phyloP scores from a whole-genome alignment of 2,888 invertebrate species.

The Chydorus sphaericus region DNA sequence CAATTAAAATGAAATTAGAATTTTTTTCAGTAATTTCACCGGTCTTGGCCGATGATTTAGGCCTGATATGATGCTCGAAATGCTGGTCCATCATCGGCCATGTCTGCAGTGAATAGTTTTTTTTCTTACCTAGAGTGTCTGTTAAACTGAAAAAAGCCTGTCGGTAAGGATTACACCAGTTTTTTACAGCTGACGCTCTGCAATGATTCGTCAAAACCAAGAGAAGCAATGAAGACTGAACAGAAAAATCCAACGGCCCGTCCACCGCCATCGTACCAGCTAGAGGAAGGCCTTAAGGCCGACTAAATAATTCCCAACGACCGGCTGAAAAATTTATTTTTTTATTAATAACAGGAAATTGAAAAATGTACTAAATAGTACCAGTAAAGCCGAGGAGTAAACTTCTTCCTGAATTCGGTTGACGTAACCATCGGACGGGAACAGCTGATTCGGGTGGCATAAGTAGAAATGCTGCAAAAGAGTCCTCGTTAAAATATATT shows the following conservation, averaged over 20 bases:
- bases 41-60: too few species aligned
- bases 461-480: conserved; percentile 59
- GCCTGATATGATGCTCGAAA: too few species aligned
- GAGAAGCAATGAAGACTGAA: conserved; percentile 75
- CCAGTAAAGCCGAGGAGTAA: conserved; percentile 62
- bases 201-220: conserved; percentile 84
- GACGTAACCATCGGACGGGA: conserved; percentile 44
- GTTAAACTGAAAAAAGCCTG: conserved; percentile 67
- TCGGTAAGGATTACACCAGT: conserved; percentile 65
- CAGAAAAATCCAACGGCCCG: conserved; percentile 43
- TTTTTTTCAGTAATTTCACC: too few species aligned
- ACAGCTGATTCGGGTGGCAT: conserved; percentile 52
- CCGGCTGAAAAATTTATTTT: conserved; percentile 36
- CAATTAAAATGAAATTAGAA: not conserved
- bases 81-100: too few species aligned
- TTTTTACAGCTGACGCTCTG: conserved; percentile 41
- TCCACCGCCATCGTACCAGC: conserved; percentile 19
- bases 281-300: too few species aligned
- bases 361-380: conserved; percentile 24
- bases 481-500: conserved; percentile 60
- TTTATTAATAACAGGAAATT: too few species aligned
- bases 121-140: conserved; percentile 34
- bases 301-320: conserved; percentile 62
- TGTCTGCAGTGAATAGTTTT: too few species aligned
- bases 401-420: conserved; percentile 48